Evolutionary conservation across 2,797 vertebrate genomes (phyloP).

Genomic region (Gambelia wislizenii): DNA sequence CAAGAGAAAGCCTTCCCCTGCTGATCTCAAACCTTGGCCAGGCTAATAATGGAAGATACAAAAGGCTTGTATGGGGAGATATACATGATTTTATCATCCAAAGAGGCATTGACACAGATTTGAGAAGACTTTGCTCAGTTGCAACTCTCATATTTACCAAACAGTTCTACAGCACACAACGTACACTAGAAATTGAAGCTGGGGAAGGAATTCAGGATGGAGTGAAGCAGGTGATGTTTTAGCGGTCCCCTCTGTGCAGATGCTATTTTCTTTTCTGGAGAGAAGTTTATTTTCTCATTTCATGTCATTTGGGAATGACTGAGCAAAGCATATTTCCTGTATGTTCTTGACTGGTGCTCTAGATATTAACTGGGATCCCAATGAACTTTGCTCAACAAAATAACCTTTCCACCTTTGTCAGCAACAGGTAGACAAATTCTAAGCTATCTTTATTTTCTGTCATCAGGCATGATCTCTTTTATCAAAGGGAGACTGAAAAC

Average conservation of each 20-base stretch:
- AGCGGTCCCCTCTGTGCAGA: background rate
- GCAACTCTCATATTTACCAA: background rate
- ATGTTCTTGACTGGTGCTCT: conserved; percentile 7
- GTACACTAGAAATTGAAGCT: background rate
- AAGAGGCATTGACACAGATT: background rate
- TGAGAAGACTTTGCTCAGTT: background rate
- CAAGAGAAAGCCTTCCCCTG: too few species aligned
- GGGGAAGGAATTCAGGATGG: background rate
- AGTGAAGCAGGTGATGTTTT: too few species aligned
- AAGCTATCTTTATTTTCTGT: conserved; percentile 49
- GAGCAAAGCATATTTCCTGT: conserved; percentile 41
- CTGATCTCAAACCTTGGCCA: too few species aligned
- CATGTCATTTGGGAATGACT: background rate
- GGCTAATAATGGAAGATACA: too few species aligned
- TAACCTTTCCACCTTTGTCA: conserved; percentile 57
- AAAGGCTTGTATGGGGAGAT: too few species aligned
- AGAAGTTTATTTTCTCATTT: background rate
- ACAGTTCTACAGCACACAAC: too few species aligned
- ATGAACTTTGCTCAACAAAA: conserved; percentile 49
- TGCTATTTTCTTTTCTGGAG: background rate
- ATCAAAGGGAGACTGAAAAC: conserved; percentile 51
- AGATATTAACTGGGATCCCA: background rate
- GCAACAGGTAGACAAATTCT: conserved; percentile 37
- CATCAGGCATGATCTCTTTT: conserved; percentile 28
- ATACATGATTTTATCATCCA: too few species aligned